These are phyloP conservation scores for Coelopa frigida DNA, from an alignment of 1,140 invertebrate genomes.

Conservation along the genomic window DNA sequence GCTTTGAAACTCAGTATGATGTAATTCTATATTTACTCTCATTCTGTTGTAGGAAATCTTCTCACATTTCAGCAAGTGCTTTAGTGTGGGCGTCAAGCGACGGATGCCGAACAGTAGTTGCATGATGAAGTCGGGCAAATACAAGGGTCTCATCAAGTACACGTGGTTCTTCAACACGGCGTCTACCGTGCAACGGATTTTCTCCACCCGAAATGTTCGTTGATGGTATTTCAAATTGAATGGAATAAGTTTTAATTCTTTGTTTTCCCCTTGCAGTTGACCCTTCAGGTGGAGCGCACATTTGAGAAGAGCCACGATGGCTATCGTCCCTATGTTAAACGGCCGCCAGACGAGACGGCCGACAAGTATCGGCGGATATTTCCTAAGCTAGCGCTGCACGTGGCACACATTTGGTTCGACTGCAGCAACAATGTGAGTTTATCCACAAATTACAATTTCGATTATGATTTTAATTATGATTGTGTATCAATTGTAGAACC, in stretches of 20 bases:
- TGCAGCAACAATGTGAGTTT: slow-evolving; percentile 9
- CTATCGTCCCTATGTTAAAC: slow-evolving; percentile 23
- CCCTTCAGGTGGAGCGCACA: slow-evolving; percentile 22
- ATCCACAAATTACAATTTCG: not conserved
- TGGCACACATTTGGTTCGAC: slow-evolving; percentile 11
- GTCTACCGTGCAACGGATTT: slow-evolving; percentile 30
- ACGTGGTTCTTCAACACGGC: slow-evolving; percentile 30
- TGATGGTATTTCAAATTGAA: not conserved
- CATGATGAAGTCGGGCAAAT: slow-evolving; percentile 25
- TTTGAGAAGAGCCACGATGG: slow-evolving; percentile 23
- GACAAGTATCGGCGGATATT: slow-evolving; percentile 15
- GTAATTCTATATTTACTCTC: not conserved
- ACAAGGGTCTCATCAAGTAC: slow-evolving; percentile 33
- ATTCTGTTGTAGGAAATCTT: slow-evolving; percentile 28
- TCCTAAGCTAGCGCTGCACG: slow-evolving; percentile 17
- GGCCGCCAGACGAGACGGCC: not conserved
- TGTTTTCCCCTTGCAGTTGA: slow-evolving; percentile 14
- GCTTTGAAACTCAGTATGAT: not conserved
- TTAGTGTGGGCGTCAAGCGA: slow-evolving; percentile 31
- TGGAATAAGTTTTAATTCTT: slow-evolving; percentile 3
- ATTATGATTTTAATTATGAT: too few species aligned
- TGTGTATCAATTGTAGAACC: slow-evolving; percentile 12
- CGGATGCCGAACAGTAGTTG: slow-evolving; percentile 23
- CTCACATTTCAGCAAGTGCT: slow-evolving; percentile 32
- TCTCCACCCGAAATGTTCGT: slow-evolving; percentile 25